phyloP scores from a whole-genome alignment of 2,888 invertebrate species.

The Lamellibrachia satsuma region DNA sequence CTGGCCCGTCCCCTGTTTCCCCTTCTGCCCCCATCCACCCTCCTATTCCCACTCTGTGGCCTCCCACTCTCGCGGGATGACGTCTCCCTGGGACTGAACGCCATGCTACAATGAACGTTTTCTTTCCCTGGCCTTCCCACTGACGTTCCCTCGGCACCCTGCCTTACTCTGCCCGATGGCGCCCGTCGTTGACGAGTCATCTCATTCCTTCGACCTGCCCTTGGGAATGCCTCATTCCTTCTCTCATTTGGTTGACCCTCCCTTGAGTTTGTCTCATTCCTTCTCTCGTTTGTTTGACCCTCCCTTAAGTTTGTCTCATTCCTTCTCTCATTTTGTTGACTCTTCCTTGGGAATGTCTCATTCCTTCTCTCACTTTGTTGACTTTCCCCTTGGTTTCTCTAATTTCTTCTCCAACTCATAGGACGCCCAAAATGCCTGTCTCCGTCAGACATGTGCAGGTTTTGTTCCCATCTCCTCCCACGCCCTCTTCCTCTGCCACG shows the following conservation, averaged over 20 bases:
- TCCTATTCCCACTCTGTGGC: slow-evolving; percentile 14
- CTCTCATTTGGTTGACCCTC: too few relatives aligned
- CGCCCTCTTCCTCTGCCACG: slow-evolving; percentile 14
- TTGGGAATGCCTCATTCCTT: too few relatives aligned
- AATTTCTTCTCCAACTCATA: slow-evolving; percentile 19
- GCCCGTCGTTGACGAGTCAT: background rate
- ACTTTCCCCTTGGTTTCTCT: too few relatives aligned
- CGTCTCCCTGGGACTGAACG: background rate
- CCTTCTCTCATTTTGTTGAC: background rate
- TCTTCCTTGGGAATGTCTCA: background rate
- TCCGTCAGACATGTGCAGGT: background rate
- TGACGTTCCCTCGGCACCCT: background rate
- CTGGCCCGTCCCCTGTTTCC: slow-evolving; percentile 22
- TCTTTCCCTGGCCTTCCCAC: background rate
- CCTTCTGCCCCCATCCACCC: slow-evolving; percentile 21
- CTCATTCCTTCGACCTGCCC: background rate
- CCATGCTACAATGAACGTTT: background rate
- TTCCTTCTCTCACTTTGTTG: background rate
- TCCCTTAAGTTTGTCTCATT: background rate
- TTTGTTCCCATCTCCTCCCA: slow-evolving; percentile 21
- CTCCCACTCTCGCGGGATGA: background rate
- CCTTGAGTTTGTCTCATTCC: too few relatives aligned
- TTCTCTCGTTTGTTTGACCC: too few relatives aligned
- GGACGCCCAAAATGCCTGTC: background rate
- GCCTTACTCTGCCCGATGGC: background rate